Conservation (phyloP, 2,113 vertebrate species). For the Dermatemys mawii region DNA sequence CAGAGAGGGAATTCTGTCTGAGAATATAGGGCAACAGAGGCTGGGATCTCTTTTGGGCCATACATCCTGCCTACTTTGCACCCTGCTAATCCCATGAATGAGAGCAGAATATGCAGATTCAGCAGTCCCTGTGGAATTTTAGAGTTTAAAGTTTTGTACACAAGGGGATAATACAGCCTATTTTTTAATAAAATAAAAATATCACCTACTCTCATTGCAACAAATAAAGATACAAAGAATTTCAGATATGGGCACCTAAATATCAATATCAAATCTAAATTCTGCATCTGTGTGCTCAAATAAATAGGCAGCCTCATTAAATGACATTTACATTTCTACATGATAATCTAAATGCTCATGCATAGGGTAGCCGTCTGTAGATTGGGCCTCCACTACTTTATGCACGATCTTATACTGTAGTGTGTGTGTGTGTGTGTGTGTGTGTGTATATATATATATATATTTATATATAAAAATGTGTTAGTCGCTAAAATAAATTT, state of each 20-base stretch:
- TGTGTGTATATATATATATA: too few relatives aligned
- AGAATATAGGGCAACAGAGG: neutral
- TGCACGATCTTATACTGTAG: neutral
- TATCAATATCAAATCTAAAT: rapidly evolving
- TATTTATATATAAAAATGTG: too few relatives aligned
- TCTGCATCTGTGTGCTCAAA: neutral
- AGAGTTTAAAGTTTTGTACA: neutral
- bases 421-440: too few relatives aligned
- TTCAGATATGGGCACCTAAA: rapidly evolving
- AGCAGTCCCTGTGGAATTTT: neutral
- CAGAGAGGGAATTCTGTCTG: neutral
- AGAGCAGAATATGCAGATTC: neutral
- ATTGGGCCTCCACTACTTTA: rapidly evolving
- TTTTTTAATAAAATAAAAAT: neutral
- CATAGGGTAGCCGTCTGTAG: rapidly evolving
- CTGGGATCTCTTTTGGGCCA: neutral
- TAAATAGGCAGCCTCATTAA: neutral
- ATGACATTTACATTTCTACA: too few relatives aligned
- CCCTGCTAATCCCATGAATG: neutral
- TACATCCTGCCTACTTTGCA: neutral
- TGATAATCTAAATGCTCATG: rapidly evolving
- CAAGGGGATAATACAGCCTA: neutral
- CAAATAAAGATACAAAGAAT: rapidly evolving
- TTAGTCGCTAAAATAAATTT: too few relatives aligned
- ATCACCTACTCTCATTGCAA: neutral